A percentile compares a stretch with the other conserved stretches of the same genome.
phyloP scores from a whole-genome alignment of 2,888 invertebrate genomes.

The Copidosoma aretas region DNA sequence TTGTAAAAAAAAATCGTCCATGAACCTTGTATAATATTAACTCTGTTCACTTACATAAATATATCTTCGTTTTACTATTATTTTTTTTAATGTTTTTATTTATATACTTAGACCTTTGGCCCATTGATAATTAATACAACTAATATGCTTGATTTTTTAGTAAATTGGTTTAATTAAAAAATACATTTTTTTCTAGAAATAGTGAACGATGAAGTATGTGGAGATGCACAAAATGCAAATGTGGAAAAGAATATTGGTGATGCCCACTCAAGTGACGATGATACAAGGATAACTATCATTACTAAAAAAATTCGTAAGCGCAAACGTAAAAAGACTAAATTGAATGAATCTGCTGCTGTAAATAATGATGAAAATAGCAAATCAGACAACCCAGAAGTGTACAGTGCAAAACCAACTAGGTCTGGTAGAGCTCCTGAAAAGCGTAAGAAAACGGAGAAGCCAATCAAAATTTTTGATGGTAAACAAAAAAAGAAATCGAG shows the following conservation, averaged over 20 bases:
- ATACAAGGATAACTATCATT: constrained; percentile 26
- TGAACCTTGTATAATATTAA: no score
- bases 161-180: constrained; percentile 6
- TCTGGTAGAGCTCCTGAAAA: constrained; percentile 62
- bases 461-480: constrained; percentile 44
- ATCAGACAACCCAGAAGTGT: constrained; percentile 52
- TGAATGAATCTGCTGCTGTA: not conserved
- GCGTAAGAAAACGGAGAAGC: constrained; percentile 52
- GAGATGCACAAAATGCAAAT: constrained; percentile 16
- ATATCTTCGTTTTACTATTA: no score
- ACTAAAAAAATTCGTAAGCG: constrained; percentile 22
- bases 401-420: constrained; percentile 60
- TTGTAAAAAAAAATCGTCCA: no score
- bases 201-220: constrained; percentile 37
- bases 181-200: constrained; percentile 42
- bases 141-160: not conserved
- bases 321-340: constrained; percentile 19
- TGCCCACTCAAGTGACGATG: constrained; percentile 57
- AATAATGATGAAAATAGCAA: constrained; percentile 33
- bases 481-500: constrained; percentile 36
- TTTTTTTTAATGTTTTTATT: no score
- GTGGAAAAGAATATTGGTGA: constrained; percentile 40
- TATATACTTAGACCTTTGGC: no score
- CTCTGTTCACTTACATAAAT: no score
- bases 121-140: not conserved